phyloP scores from a whole-genome alignment of 2,888 invertebrate genomes.

The Pristionchus arcanus region DNA sequence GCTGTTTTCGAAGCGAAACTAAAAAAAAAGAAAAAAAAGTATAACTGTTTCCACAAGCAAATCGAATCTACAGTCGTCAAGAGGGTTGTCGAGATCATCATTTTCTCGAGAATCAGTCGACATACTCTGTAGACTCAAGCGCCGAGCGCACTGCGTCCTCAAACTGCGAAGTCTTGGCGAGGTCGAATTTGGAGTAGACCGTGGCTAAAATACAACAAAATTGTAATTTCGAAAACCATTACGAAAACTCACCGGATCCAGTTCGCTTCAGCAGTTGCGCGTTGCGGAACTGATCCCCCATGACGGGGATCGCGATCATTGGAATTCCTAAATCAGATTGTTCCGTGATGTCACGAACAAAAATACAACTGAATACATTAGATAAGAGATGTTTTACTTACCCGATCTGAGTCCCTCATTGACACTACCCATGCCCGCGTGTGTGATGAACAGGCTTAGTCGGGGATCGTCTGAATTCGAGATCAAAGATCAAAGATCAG shows the following conservation, averaged over 20 bases:
- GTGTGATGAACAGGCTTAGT: conserved; percentile 48
- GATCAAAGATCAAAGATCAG: background rate
- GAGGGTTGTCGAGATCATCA: no score
- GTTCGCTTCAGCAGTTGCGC: conserved; percentile 44
- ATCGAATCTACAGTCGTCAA: no score
- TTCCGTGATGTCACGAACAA: no score
- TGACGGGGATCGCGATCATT: conserved; percentile 36
- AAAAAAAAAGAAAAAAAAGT: no score
- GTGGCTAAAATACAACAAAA: background rate
- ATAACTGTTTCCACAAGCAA: no score
- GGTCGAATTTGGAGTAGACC: conserved; percentile 43
- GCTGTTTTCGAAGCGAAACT: no score
- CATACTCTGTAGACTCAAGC: background rate
- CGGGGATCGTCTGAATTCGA: conserved; percentile 25
- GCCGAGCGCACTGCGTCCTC: background rate
- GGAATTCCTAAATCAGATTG: conserved; percentile 1
- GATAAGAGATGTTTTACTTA: background rate
- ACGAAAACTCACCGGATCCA: background rate
- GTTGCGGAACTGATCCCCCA: conserved; percentile 44
- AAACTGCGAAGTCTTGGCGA: background rate
- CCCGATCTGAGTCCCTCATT: conserved; percentile 22
- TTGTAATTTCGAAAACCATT: no score
- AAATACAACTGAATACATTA: background rate
- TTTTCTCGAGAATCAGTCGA: background rate
- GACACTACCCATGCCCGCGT: conserved; percentile 52